phyloP scores from a whole-genome alignment of 1,140 invertebrate species.

The Eurosta solidaginis region DNA sequence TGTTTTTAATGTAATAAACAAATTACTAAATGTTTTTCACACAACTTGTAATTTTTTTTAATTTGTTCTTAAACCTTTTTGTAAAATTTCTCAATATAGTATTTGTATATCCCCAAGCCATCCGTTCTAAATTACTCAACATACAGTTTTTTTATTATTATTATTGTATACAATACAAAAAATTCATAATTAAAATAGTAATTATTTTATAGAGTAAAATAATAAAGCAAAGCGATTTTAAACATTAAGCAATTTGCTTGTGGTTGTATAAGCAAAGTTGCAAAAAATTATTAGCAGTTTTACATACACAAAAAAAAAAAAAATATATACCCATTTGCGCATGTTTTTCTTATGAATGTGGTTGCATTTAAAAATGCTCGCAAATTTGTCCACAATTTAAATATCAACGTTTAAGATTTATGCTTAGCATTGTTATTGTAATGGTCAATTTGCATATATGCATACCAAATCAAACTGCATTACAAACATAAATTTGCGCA shows the following conservation, averaged over 20 bases:
- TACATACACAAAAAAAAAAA: too few relatives aligned
- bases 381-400: neutral
- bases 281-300: neutral
- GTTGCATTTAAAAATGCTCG: conserved; percentile 2
- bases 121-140: conserved; percentile 15
- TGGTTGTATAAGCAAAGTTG: neutral
- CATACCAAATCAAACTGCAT: neutral
- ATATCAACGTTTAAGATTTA: neutral
- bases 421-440: neutral
- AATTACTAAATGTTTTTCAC: neutral
- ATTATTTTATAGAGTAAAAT: too few relatives aligned
- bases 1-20: too few relatives aligned
- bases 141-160: conserved; percentile 5
- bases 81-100: conserved; percentile 5
- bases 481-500: neutral
- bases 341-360: neutral
- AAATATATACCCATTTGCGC: too few relatives aligned
- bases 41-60: neutral
- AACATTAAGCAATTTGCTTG: conserved; percentile 6
- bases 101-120: conserved; percentile 15
- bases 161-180: too few relatives aligned
- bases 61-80: neutral
- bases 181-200: neutral
- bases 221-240: neutral
- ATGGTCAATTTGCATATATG: neutral